Percentiles rank a stretch among this genome's conserved stretches.
phyloP scores from a whole-genome alignment of 2,797 vertebrate genomes.

The Anas acuta region DNA sequence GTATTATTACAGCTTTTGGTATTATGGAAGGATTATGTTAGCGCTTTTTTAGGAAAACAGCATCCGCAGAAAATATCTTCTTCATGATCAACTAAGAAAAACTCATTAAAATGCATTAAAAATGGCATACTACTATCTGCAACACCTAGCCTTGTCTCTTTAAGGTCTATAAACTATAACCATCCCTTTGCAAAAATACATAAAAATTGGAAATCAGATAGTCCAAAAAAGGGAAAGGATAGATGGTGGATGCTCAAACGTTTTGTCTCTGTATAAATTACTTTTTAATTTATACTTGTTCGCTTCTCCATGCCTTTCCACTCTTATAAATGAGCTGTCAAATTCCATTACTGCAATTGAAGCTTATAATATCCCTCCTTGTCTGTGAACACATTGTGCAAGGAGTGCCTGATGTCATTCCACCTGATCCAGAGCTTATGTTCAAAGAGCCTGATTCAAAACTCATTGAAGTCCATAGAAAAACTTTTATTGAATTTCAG shows the following conservation, averaged over 20 bases:
- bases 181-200: neutral
- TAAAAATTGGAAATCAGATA: neutral
- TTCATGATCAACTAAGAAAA: slow-evolving; percentile 36
- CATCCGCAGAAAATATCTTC: slow-evolving; percentile 29
- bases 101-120: neutral
- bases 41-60: slow-evolving; percentile 32
- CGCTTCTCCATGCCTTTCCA: neutral
- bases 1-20: slow-evolving; percentile 59
- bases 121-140: neutral
- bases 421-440: neutral
- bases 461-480: neutral
- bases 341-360: neutral
- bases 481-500: neutral
- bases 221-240: neutral
- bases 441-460: neutral
- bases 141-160: neutral
- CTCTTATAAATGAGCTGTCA: neutral
- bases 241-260: neutral
- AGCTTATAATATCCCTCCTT: neutral
- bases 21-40: slow-evolving; percentile 18
- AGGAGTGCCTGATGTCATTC: neutral
- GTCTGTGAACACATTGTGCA: neutral
- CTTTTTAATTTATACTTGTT: neutral
- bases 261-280: neutral
- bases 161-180: neutral